Conservation (phyloP, 2,888 invertebrate species). For the Limnephilus marmoratus region DNA sequence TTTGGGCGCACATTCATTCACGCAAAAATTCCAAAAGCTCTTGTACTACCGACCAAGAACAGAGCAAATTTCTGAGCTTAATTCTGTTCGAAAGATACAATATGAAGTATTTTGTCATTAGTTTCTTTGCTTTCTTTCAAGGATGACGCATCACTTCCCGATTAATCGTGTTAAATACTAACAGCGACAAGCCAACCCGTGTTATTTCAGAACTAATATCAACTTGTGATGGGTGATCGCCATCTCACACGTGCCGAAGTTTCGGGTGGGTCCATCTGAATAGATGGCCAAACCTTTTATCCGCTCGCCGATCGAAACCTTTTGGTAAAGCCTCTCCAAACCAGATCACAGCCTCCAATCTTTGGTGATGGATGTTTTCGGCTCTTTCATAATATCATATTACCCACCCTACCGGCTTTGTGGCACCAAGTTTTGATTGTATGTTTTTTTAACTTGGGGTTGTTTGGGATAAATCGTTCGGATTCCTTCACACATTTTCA, state of each 20-base stretch:
- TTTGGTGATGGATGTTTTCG: neutral
- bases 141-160: neutral
- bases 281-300: slow-evolving; percentile 10
- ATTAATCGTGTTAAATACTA: neutral
- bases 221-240: neutral
- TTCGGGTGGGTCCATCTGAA: neutral
- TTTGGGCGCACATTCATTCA: neutral
- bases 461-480: neutral
- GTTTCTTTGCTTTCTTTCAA: neutral
- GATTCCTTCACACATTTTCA: neutral
- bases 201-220: neutral
- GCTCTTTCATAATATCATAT: neutral
- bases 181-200: neutral
- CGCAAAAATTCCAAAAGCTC: neutral
- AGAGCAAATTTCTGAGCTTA: too few relatives aligned
- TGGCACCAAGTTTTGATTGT: neutral
- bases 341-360: slow-evolving; percentile 17
- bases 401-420: neutral
- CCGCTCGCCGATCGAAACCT: slow-evolving; percentile 8
- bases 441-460: neutral
- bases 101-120: neutral
- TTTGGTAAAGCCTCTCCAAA: slow-evolving; percentile 1
- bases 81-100: too few relatives aligned
- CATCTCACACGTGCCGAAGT: neutral
- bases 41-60: too few relatives aligned